Evolutionary conservation across 2,113 vertebrate genomes (phyloP).

Genomic region (Chelonoidis abingdonii): DNA sequence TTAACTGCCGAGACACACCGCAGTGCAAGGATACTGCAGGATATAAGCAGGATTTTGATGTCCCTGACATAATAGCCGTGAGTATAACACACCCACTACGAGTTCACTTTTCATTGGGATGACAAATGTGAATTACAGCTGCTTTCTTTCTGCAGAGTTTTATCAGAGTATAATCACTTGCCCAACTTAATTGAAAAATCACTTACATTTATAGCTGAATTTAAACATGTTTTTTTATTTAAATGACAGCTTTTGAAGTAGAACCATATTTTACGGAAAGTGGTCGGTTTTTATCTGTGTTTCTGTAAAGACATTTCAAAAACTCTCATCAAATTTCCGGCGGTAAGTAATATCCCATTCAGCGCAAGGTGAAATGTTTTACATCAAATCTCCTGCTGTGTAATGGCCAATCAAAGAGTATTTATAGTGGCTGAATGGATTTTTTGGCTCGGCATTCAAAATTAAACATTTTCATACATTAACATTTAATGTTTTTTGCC

Average conservation of each 20-base stretch:
- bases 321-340: slow-evolving; percentile 77
- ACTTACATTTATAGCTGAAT: slow-evolving; percentile 73
- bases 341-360: slow-evolving; percentile 76
- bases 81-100: slow-evolving; percentile 24
- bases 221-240: slow-evolving; percentile 79
- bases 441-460: slow-evolving; percentile 78
- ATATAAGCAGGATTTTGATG: slow-evolving; percentile 25
- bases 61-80: slow-evolving; percentile 5
- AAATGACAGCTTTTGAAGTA: slow-evolving; percentile 77
- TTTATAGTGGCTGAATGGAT: slow-evolving; percentile 77
- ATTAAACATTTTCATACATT: slow-evolving; percentile 80
- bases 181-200: slow-evolving; percentile 77
- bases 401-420: slow-evolving; percentile 80
- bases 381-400: slow-evolving; percentile 77
- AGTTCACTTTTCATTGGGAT: slow-evolving; percentile 30
- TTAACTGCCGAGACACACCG: neutral
- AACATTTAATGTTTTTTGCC: slow-evolving; percentile 77
- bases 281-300: slow-evolving; percentile 77
- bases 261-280: slow-evolving; percentile 75
- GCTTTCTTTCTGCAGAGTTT: slow-evolving; percentile 66
- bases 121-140: slow-evolving; percentile 62
- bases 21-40: neutral
- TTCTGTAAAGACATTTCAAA: slow-evolving; percentile 77
- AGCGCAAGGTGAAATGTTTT: slow-evolving; percentile 78
- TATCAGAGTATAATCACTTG: slow-evolving; percentile 69